Percentiles rank a stretch among this genome's conserved stretches.
Conservation (phyloP, 2,888 invertebrate species). For the Cynaeus angustus region DNA sequence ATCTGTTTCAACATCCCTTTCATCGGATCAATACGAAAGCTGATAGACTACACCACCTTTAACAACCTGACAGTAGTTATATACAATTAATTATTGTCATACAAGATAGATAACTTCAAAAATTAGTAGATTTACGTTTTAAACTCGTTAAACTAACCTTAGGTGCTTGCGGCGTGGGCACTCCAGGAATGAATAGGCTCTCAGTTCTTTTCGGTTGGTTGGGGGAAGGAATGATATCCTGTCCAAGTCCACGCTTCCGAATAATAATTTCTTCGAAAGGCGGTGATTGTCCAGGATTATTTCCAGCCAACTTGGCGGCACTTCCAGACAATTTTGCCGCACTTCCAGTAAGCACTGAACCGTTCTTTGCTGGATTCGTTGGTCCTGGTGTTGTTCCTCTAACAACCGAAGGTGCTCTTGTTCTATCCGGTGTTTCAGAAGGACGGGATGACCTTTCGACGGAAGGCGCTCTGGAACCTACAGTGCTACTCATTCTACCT, state of each 20-base stretch:
- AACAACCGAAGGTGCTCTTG: conserved; percentile 74
- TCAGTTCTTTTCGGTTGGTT: conserved; percentile 94
- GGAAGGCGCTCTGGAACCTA: conserved; percentile 84
- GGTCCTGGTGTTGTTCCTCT: conserved; percentile 69
- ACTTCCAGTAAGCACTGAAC: conserved; percentile 78
- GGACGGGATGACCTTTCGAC: conserved; percentile 76
- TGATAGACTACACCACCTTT: not conserved
- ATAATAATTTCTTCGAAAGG: conserved; percentile 90
- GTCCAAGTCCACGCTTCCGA: conserved; percentile 86
- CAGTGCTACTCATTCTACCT: conserved; percentile 73
- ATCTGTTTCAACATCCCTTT: no score
- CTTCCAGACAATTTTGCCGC: conserved; percentile 73
- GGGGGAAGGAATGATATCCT: conserved; percentile 91
- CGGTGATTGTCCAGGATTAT: conserved; percentile 74
- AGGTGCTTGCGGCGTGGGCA: conserved; percentile 66
- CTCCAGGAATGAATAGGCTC: conserved; percentile 85
- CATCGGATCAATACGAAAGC: not conserved
- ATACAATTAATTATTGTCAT: conserved; percentile 2
- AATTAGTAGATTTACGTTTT: not conserved
- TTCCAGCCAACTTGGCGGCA: conserved; percentile 53
- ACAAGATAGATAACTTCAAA: not conserved
- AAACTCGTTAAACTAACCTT: conserved; percentile 58
- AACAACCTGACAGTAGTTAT: not conserved
- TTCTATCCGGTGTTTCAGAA: conserved; percentile 71
- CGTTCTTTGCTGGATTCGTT: conserved; percentile 74